Base-by-base conservation (phyloP, 1,140 invertebrate genomes). In the Drosophila parvula region DNA sequence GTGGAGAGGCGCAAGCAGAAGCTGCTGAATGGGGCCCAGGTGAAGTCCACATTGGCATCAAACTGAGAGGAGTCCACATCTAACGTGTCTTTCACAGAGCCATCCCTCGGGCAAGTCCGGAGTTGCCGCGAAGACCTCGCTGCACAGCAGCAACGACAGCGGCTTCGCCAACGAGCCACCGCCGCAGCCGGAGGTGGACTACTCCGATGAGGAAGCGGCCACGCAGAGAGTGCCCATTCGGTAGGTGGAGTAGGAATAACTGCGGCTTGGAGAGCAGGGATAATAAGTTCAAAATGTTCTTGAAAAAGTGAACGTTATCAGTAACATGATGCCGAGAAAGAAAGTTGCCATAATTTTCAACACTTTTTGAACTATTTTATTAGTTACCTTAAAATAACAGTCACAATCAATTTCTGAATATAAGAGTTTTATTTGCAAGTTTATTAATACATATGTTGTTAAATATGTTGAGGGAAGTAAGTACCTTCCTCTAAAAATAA, bases 121-220 rank as follows among this genome's bases (percentile, higher is more conserved):
- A 16, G 78, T 81, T 12, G 94, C 94, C 34, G 95, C 95, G 51
- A 95, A 95, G 86, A 96, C 96, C 10, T 96, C 96, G 22, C 94
- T 97, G 57, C 96, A 98, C 91, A 97, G 96, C 90, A 97, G 96
- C 89, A 98, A 97, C 92, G 97, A 98, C 92, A 97, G 96, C 80
- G 97, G 97, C 28, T 97, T 98, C 90, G 97, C 96, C 83, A 98
- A 97, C 84, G 97, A 91, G 57, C 96, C 96, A 10, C 96, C 97
- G 5, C 96, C 96, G 22, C 96, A 97, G 83, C 97, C 97, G 1
- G 96, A 97, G 92, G 95, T 97, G 69, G 97, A 97, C 92, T 97
- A 97, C 91, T 97, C 96, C 43, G 97, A 98, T 88, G 96, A 97
- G 92, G 97, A 98, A 81, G 95, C 95, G 71, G 90, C 94, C 73